A percentile compares a stretch with the other conserved stretches of the same genome.
These are phyloP conservation scores for Ephestia elutella DNA, from an alignment of 1,140 invertebrate genomes.

Conservation along the genomic window DNA sequence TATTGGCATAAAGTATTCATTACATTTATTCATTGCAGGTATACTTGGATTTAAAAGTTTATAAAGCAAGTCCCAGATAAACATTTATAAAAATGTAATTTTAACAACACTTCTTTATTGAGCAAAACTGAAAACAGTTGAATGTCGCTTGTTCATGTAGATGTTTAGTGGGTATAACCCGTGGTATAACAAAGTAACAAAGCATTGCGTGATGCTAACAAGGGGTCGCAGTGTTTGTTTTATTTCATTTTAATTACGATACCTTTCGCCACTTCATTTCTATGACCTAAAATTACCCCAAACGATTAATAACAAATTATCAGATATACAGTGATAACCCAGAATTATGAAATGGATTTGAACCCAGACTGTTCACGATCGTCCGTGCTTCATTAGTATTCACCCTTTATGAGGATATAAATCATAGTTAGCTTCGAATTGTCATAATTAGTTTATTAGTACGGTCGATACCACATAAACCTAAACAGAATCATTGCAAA, in stretches of 20 bases:
- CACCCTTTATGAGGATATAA: not conserved
- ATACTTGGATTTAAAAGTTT: too few relatives aligned
- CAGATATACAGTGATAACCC: conserved; percentile 3
- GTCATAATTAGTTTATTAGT: not conserved
- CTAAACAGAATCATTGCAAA: too few relatives aligned
- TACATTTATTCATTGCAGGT: too few relatives aligned
- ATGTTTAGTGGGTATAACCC: too few relatives aligned
- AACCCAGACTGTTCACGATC: not conserved
- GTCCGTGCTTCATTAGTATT: not conserved
- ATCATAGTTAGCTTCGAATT: not conserved
- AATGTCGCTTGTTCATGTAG: too few relatives aligned
- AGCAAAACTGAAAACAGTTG: too few relatives aligned
- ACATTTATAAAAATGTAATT: too few relatives aligned
- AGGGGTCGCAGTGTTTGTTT: not conserved
- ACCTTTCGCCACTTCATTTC: conserved; percentile 3
- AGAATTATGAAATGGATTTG: not conserved
- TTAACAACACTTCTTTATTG: too few relatives aligned
- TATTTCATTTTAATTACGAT: not conserved
- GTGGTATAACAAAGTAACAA: not conserved
- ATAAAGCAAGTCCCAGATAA: too few relatives aligned
- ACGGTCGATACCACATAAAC: not conserved
- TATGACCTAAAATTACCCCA: not conserved
- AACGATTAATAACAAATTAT: conserved; percentile 4
- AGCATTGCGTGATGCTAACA: not conserved
- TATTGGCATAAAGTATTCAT: too few relatives aligned